phyloP scores from a whole-genome alignment of 2,888 invertebrate species.

The Bibio marci region DNA sequence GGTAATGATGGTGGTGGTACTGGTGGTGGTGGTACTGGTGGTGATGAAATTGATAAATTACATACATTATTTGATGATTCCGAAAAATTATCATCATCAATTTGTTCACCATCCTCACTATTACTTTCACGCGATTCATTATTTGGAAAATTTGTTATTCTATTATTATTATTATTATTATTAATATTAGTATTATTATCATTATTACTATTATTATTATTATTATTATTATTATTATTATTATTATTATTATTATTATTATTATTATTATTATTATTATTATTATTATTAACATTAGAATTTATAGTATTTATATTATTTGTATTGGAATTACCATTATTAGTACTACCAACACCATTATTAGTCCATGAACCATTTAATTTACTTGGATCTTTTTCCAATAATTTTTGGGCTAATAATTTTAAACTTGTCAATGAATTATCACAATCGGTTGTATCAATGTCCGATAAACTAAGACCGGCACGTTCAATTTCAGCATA shows the following conservation, averaged over 20 bases:
- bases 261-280: no score
- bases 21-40: neutral
- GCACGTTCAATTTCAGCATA: slow-evolving; percentile 87
- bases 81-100: neutral
- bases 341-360: neutral
- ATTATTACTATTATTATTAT: no score
- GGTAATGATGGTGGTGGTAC: neutral
- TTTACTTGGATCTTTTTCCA: slow-evolving; percentile 65
- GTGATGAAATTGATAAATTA: neutral
- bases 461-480: slow-evolving; percentile 78
- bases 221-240: neutral
- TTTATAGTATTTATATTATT: no score
- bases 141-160: no score
- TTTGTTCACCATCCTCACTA: slow-evolving; percentile 9
- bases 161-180: no score
- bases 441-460: slow-evolving; percentile 92
- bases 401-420: slow-evolving; percentile 60
- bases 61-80: neutral
- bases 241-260: neutral
- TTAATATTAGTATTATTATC: no score
- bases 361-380: slow-evolving; percentile 30
- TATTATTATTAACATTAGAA: neutral
- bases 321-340: neutral
- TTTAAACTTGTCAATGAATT: slow-evolving; percentile 80
- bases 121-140: slow-evolving; percentile 7